Evolutionary conservation across 2,888 invertebrate species (phyloP).

Genomic region (Orthosia incerta): DNA sequence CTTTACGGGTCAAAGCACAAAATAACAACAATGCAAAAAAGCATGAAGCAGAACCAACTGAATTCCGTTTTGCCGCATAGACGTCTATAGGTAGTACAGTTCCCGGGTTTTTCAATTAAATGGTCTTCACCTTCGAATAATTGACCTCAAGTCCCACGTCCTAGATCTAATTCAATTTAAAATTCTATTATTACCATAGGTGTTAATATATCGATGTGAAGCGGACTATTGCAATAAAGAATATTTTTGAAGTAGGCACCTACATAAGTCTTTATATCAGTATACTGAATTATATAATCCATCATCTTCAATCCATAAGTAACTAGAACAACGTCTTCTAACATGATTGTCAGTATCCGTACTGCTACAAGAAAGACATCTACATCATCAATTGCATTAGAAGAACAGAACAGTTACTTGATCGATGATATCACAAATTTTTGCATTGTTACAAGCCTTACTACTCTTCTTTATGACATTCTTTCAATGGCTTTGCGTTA

Average conservation of each 20-base stretch:
- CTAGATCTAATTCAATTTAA: constrained; percentile 45
- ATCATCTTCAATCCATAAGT: neutral
- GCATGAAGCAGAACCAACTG: constrained; percentile 35
- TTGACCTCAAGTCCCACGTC: constrained; percentile 47
- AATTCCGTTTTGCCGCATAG: constrained; percentile 24
- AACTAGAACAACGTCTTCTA: neutral
- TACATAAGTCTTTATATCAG: no score
- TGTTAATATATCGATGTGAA: neutral
- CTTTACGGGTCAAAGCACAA: constrained; percentile 12
- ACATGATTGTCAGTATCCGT: constrained; percentile 9
- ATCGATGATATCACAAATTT: neutral
- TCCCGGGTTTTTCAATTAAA: constrained; percentile 47
- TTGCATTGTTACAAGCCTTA: neutral
- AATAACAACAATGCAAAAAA: constrained; percentile 25
- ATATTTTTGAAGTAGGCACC: no score
- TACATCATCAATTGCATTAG: neutral
- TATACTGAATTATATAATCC: no score
- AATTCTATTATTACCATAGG: neutral
- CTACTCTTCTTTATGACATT: neutral
- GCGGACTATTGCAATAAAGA: neutral
- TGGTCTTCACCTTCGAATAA: constrained; percentile 50
- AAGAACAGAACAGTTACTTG: constrained; percentile 3
- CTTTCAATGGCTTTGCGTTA: neutral
- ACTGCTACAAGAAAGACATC: neutral
- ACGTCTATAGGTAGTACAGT: constrained; percentile 9